A percentile compares a stretch with the other conserved stretches of the same genome.
These are phyloP conservation scores for Pao palembangensis DNA, from an alignment of 2,113 vertebrate genomes.

Conservation along the genomic window DNA sequence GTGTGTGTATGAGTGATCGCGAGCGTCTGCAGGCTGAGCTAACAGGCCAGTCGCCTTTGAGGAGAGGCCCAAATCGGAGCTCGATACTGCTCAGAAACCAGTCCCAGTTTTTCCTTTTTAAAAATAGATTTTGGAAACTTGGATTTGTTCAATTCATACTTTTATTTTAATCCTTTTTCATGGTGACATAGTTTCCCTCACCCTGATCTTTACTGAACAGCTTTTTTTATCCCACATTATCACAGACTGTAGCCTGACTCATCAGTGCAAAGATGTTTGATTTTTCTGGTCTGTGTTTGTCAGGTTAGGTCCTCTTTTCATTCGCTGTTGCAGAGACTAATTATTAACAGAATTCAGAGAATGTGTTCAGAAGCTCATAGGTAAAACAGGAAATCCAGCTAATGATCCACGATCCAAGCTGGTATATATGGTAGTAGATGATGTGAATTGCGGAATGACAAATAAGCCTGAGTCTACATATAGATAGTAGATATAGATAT, in stretches of 20 bases:
- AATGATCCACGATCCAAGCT: too few relatives aligned
- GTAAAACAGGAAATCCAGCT: too few relatives aligned
- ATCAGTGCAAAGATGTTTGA: constrained; percentile 5
- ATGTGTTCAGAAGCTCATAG: too few relatives aligned
- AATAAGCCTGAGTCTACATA: too few relatives aligned
- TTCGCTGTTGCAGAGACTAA: too few relatives aligned
- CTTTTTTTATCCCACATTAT: constrained; percentile 2
- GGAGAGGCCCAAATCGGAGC: constrained; percentile 36
- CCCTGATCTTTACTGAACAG: constrained; percentile 17
- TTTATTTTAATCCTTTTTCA: constrained; percentile 8
- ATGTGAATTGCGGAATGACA: too few relatives aligned
- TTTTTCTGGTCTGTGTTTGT: constrained; percentile 15
- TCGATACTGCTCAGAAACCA: constrained; percentile 30
- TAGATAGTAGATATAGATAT: too few relatives aligned
- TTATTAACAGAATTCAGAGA: too few relatives aligned
- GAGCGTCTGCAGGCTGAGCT: constrained; percentile 43
- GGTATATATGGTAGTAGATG: too few relatives aligned
- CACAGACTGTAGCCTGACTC: constrained; percentile 5
- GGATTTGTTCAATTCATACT: constrained; percentile 17
- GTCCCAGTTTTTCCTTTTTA: constrained; percentile 19
- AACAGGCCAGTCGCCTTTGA: constrained; percentile 50
- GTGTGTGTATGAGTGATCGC: constrained; percentile 16
- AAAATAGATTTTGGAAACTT: constrained; percentile 23
- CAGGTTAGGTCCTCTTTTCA: not conserved
- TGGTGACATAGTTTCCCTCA: not conserved